Evolutionary conservation across 2,113 vertebrate species (phyloP).

Genomic region (Vanacampus margaritifer): DNA sequence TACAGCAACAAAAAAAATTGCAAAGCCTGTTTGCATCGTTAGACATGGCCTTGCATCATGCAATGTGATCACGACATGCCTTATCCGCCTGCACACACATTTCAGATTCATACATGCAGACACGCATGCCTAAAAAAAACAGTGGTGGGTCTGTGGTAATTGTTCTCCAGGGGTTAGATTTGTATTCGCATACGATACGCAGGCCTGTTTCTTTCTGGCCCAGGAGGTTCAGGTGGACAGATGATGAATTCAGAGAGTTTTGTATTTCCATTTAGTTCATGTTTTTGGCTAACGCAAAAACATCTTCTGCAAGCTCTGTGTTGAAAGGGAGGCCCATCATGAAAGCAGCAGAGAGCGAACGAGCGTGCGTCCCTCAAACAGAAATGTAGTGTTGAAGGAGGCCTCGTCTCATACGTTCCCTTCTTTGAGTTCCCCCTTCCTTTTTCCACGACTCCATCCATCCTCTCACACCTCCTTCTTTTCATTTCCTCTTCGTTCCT

Average conservation of each 20-base stretch:
- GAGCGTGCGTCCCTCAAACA: constrained; percentile 10
- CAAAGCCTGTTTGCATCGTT: constrained; percentile 51
- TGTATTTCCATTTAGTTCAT: constrained; percentile 55
- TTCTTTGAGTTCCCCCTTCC: background rate
- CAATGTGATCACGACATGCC: constrained; percentile 21
- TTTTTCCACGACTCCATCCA: constrained; percentile 51
- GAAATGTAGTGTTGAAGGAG: constrained; percentile 30
- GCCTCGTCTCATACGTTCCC: constrained; percentile 38
- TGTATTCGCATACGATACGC: constrained; percentile 21
- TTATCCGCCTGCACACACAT: constrained; percentile 36
- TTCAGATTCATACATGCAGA: constrained; percentile 29
- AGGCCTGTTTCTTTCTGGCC: constrained; percentile 14
- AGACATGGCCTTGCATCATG: constrained; percentile 53
- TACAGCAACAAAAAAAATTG: background rate
- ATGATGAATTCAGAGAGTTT: constrained; percentile 42
- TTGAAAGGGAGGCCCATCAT: constrained; percentile 10
- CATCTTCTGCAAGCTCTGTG: constrained; percentile 20
- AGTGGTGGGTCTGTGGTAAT: background rate
- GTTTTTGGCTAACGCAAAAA: constrained; percentile 18
- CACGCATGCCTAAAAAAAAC: background rate
- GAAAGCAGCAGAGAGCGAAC: background rate
- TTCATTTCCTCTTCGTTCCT: constrained; percentile 29
- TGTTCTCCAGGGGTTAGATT: constrained; percentile 10
- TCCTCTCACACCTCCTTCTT: constrained; percentile 57
- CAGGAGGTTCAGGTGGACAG: constrained; percentile 28